Evolutionary conservation across 2,888 invertebrate species (phyloP), one percentile per base, ranked within the genome.

Genomic region (Colletes collaris): DNA sequence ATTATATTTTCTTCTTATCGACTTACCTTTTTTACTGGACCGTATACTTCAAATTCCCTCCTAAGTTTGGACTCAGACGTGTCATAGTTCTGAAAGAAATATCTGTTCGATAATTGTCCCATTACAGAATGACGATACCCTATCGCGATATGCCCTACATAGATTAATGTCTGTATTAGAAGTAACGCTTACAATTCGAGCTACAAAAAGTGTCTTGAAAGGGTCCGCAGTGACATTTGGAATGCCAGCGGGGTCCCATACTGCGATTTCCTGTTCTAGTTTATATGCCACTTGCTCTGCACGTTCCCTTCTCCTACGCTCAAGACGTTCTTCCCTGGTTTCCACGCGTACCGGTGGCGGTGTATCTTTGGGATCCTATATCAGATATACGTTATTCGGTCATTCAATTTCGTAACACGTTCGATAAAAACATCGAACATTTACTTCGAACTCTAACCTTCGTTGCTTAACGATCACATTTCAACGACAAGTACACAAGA

Each of bases 211-310:
- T 0, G 99, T 99, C 93, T 98, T 99, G 94, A 98, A 99, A 0
- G 99, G 98, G 94, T 99, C 99, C 8, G 95, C 95, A 0, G 99
- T 98, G 0, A 97, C 96, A 87, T 95, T 95, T 3, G 96, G 94
- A 59, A 96, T 95, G 73, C 96, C 95, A 62, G 96, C 95, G 0
- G 99, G 99, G 93, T 98, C 98, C 99, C 99, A 99, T 65, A 98
- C 94, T 0, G 99, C 99, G 76, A 99, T 99, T 94, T 98, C 99
- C 92, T 99, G 99, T 93, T 99, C 99, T 66, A 99, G 94, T 94
- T 99, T 98, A 93, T 99, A 99, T 0, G 99, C 99, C 27, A 98
- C 97, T 94, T 99, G 98, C 93, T 99, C 99, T 0, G 98, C 98
- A 83, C 99, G 95, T 94, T 99, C 99, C 68, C 97, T 95, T 35